Evolutionary conservation across 2,888 invertebrate species (phyloP), one percentile per base, ranked within the genome.

Genomic region (Didymodactylos carnosus): DNA sequence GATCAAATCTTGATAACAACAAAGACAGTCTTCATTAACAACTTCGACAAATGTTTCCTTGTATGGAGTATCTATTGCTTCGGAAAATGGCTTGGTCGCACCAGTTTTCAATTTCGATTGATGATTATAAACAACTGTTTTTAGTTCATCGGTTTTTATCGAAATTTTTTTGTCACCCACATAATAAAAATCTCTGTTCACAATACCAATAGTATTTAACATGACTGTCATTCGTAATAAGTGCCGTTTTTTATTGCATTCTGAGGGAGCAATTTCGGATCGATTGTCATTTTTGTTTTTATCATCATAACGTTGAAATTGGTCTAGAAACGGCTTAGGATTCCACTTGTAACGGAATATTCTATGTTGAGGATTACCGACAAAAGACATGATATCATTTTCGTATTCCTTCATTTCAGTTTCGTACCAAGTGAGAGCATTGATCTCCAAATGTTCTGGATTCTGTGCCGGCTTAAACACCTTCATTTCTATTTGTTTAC

Each of bases 401-500:
- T 53, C 29, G 10, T 53, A 53, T 19, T 11, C 16, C 27, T 6
- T 1, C 53, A 53, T 53, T 53, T 53, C 53, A 16, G 1, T 16
- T 27, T 53, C 14, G 29, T 53, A 53, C 53, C 53, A 53, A 16
- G 27, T 27, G 4, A 7, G 16, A 2, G 29, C 16, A 53, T 53
- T 11, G 3, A 53, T 27, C 29, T 53, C 53, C 11, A 4, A 16
- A 29, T 29, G 6, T 16, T 53, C 27, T 19, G 49, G 19, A 49
- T 23, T 0, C 11, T 0, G 23, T 10, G 0, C 10, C 3, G 6
- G 3, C 3, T 1, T 25, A 2, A 2, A 46, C 1, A 23, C 11
- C 25, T 49, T 14, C 11, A 49, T 49, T 25, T 11, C 10, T 4
- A 49, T 25, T 11, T 3, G 4, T 11, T 10, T 4, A 25, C 6